Conservation (phyloP, 1,140 invertebrate species). For the Pentalonia nigronervosa region DNA sequence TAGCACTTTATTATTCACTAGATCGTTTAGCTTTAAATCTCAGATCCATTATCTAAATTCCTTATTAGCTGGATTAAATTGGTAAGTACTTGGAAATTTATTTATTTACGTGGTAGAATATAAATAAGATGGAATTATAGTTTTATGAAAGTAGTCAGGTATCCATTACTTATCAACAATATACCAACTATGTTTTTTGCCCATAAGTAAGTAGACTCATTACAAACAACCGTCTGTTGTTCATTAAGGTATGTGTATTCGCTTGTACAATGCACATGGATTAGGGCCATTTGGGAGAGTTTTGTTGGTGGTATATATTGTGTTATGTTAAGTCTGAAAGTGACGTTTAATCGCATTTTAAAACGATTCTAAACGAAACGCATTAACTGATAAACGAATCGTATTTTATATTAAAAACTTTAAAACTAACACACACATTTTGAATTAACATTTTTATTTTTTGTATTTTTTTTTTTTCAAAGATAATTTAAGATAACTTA, state of each 20-base stretch:
- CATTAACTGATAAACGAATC: conserved; percentile 1
- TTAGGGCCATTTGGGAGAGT: background rate
- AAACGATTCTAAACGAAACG: conserved; percentile 6
- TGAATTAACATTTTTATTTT: background rate
- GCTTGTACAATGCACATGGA: background rate
- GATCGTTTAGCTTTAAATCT: conserved; percentile 34
- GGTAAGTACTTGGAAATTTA: conserved; percentile 15
- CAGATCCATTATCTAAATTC: conserved; percentile 25
- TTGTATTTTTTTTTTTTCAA: background rate
- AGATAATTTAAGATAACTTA: background rate
- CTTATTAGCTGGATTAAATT: conserved; percentile 24
- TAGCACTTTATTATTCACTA: conserved; percentile 29
- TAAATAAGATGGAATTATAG: conserved; percentile 12
- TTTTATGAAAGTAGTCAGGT: background rate
- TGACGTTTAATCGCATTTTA: conserved; percentile 16
- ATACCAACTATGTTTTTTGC: background rate
- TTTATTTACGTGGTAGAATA: conserved; percentile 38
- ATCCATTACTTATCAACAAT: conserved; percentile 9
- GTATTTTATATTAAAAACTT: conserved; percentile 12
- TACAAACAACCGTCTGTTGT: background rate
- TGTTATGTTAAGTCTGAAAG: conserved; percentile 8
- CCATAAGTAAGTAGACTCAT: background rate
- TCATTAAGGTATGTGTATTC: background rate
- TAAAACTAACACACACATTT: conserved; percentile 6
- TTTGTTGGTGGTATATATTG: conserved; percentile 6